phyloP scores from a whole-genome alignment of 2,113 vertebrate species.

The Vanacampus margaritifer region DNA sequence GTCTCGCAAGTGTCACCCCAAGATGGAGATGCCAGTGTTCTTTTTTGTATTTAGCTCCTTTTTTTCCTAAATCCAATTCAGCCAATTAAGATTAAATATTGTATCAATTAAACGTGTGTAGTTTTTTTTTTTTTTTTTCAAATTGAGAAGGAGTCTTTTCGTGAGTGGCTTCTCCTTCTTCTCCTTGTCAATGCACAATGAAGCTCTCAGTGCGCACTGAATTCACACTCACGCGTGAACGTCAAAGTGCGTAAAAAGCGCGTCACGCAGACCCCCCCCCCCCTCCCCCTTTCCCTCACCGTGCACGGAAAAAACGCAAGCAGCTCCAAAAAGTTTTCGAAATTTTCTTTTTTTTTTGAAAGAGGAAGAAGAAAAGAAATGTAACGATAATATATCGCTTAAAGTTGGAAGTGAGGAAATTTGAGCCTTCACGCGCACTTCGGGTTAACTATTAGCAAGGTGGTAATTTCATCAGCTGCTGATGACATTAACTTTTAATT shows the following conservation, averaged over 20 bases:
- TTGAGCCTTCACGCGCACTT: not conserved
- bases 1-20: too few relatives aligned
- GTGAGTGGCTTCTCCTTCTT: not conserved
- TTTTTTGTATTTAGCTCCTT: not conserved
- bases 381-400: too few relatives aligned
- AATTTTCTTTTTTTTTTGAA: too few relatives aligned
- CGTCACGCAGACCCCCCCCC: slow-evolving; percentile 59
- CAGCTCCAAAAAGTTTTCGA: too few relatives aligned
- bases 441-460: slow-evolving; percentile 53
- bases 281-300: slow-evolving; percentile 18
- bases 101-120: too few relatives aligned
- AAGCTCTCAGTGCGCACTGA: slow-evolving; percentile 62
- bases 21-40: too few relatives aligned
- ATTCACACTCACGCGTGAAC: slow-evolving; percentile 66
- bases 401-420: not conserved
- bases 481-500: slow-evolving; percentile 59
- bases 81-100: too few relatives aligned
- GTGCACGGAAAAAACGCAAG: slow-evolving; percentile 21
- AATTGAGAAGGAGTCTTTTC: not conserved
- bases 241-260: slow-evolving; percentile 70
- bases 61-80: too few relatives aligned
- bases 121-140: too few relatives aligned
- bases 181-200: slow-evolving; percentile 68
- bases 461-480: slow-evolving; percentile 58
- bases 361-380: not conserved